Base-by-base conservation (phyloP, 2,888 invertebrate genomes). In the Zaprionus obscuricornis region DNA sequence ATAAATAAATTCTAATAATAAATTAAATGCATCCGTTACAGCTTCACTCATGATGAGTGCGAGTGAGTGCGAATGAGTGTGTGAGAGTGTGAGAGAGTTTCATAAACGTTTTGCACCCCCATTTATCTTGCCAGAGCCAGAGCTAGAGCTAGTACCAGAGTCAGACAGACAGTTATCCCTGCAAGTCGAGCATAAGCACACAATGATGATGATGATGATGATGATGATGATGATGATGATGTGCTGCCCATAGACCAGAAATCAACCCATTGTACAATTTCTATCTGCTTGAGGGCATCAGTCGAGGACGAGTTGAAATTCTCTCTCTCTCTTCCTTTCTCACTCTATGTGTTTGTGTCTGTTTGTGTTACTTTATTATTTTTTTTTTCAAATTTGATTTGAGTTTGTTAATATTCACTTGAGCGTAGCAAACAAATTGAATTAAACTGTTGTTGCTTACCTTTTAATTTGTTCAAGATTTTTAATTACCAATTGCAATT, bases 1-100 rank as follows among this genome's bases (percentile, higher is more conserved):
- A 88, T 89, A 88, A 88, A 89, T 89, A 89, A n/a, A 89, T 86
- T 89, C 87, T 85, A 89, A 88, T 86, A 89, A 89, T 89, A 89
- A 89, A 89, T 89, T 89, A 89, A 89, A 88, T 86, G 89, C 89
- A 89, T 89, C 89, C 88, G 87, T 87, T 86, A 85, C 87, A 81
- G 83, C 78, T 68, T 71, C 72, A 70, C 52, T 69, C 69, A 66
- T 57, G 77, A 63, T 60, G 75, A 66, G 51, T 70, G 52, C 43
- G 31, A 17, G 55, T 10, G 39, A 13, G 16, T 33, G n/a, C 10
- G 11, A 14, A 14, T 46, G 17, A 31, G 36, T 26, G 42, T 52
- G 18, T 52, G 52, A 43, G 42, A 43, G 42, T 27, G 45, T 33
- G 66, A 63, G 56, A 43, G 45, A 49, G 51, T 54, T 51, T 55